Base-by-base conservation (phyloP, 2,888 invertebrate genomes). In the Pyralis farinalis region DNA sequence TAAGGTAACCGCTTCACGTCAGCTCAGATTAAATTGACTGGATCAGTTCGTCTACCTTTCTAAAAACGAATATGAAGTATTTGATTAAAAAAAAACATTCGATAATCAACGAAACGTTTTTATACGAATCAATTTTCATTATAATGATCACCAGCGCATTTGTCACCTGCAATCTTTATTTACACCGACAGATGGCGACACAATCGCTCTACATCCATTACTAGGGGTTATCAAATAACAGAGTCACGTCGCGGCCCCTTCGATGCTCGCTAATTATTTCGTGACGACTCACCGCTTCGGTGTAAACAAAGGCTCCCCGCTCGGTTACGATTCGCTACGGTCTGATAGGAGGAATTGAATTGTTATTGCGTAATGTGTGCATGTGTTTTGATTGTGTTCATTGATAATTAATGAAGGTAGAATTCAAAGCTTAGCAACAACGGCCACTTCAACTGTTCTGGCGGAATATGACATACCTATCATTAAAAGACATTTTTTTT, bases 191-290 rank as follows among this genome's bases (percentile, higher is more conserved):
- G 58, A 58, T 58, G 56, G 50, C 50, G 49, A 37, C 12, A 43
- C 43, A 51, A 52, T 56, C 56, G 51, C 37, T 34, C 43, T 7
- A 25, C 46, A 44, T 44, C 42, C 39, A 10, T 11, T 12, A 9
- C 32, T 37, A 31, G 31, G 31, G 31, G 31, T 40, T 40, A 46
- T 42, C 46, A 32, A 39, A 37, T 43, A 38, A 37, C 38, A 44
- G 32, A 37, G 31, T 35, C 33, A 36, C 21, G 31, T 35, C 33
- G 34, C 21, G 34, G 48, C 55, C 56, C 59, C 54, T 49, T 40
- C 48, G 49, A 49, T 50, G 49, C 49, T 55, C 61, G 64, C 71
- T 72, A 73, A 75, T 76, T 71, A 71, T 74, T 71, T 63, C 57
- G 61, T 66, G 63, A 66, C 70, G 63, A 64, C 56, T 62, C 71